Evolutionary conservation across 2,888 invertebrate genomes (phyloP).

Genomic region (Amphipoea oculea): DNA sequence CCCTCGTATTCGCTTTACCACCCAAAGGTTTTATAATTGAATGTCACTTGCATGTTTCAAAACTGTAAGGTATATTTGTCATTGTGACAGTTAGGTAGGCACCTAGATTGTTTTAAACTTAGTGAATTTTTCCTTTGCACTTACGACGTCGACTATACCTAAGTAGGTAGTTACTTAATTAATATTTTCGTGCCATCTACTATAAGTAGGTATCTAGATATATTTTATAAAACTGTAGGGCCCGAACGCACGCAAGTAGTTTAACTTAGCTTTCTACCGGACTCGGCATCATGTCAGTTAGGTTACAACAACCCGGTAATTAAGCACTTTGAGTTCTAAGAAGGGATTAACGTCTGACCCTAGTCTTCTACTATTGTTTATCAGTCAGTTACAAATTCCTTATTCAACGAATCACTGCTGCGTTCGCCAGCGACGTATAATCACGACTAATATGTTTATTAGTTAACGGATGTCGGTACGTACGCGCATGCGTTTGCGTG

Average conservation of each 20-base stretch:
- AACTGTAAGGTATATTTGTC: neutral
- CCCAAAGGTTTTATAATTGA: neutral
- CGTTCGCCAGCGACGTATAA: slow-evolving; percentile 24
- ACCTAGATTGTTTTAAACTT: neutral
- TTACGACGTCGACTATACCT: neutral
- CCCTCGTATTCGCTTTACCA: neutral
- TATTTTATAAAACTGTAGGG: neutral
- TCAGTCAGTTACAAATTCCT: slow-evolving; percentile 8
- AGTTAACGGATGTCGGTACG: slow-evolving; percentile 61
- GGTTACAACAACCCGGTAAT: slow-evolving; percentile 11
- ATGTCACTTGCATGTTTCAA: neutral
- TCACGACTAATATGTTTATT: slow-evolving; percentile 58
- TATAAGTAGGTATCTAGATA: neutral
- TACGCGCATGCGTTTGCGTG: slow-evolving; percentile 63
- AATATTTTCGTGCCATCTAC: neutral
- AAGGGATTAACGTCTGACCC: neutral
- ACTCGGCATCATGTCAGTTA: neutral
- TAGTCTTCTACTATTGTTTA: neutral
- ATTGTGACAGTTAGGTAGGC: neutral
- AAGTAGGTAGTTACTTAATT: neutral
- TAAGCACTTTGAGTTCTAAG: neutral
- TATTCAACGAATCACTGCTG: slow-evolving; percentile 1
- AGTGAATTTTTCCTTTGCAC: neutral
- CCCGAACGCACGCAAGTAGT: neutral
- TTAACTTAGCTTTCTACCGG: slow-evolving; percentile 30